phyloP scores from a whole-genome alignment of 2,797 vertebrate species.

The Pantherophis vulpinus region DNA sequence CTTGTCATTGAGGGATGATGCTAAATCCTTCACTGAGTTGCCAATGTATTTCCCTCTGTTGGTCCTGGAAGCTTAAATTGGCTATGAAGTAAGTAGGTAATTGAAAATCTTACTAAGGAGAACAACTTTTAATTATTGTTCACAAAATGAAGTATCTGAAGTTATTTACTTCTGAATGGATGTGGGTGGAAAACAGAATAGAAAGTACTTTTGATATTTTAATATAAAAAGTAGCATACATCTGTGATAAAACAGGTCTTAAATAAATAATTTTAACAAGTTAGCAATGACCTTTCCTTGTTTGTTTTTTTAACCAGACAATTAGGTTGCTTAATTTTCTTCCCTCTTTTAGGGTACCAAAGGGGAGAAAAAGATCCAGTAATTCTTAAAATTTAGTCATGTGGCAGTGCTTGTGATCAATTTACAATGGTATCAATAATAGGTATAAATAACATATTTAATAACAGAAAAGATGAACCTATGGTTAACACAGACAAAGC shows the following conservation, averaged over 20 bases:
- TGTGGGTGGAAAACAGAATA: background rate
- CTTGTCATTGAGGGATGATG: background rate
- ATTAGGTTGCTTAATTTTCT: background rate
- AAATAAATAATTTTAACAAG: constrained; percentile 3
- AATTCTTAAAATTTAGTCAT: background rate
- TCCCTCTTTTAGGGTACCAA: background rate
- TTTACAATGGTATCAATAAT: background rate
- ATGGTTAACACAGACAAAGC: background rate
- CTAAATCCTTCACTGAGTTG: background rate
- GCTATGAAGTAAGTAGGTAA: background rate
- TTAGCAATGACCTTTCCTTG: too few species aligned
- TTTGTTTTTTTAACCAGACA: background rate
- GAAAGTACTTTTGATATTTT: background rate
- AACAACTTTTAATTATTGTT: background rate
- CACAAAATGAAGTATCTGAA: background rate
- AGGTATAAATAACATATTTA: background rate
- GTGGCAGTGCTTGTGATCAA: background rate
- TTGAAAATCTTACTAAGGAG: background rate
- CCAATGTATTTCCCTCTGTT: background rate
- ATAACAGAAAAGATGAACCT: background rate
- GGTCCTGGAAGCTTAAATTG: background rate
- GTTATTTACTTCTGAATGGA: constrained; percentile 16
- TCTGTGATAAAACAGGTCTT: background rate
- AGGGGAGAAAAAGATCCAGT: background rate
- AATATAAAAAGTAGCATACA: constrained; percentile 31